These are phyloP conservation scores for Pissodes strobi DNA, from an alignment of 1,140 invertebrate genomes.

Conservation along the genomic window DNA sequence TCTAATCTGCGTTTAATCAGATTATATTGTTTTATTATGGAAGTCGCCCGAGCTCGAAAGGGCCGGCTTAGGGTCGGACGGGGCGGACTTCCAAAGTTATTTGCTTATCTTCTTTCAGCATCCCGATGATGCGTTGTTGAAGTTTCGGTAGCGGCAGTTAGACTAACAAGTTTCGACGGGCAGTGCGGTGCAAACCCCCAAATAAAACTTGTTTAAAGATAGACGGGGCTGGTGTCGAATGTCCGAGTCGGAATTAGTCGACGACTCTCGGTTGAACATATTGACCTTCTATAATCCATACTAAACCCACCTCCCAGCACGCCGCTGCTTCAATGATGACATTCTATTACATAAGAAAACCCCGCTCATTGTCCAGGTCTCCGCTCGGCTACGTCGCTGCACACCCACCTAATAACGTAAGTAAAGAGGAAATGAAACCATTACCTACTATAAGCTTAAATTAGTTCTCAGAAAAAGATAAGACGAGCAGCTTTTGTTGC, in stretches of 20 bases:
- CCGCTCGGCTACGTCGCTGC: neutral
- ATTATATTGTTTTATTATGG: conserved; percentile 36
- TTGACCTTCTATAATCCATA: too few species aligned
- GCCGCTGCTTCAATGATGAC: too few species aligned
- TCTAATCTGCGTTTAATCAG: conserved; percentile 34
- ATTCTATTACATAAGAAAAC: too few species aligned
- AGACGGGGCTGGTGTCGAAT: too few species aligned
- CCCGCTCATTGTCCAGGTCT: too few species aligned
- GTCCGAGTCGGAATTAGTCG: too few species aligned
- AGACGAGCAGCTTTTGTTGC: neutral
- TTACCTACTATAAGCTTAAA: conserved; percentile 2
- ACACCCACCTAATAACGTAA: neutral
- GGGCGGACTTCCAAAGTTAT: conserved; percentile 30
- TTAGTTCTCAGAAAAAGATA: conserved; percentile 2
- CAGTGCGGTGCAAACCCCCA: too few species aligned
- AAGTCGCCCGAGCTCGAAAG: conserved; percentile 22
- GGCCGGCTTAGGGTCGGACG: conserved; percentile 12
- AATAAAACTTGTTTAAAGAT: too few species aligned
- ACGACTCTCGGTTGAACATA: too few species aligned
- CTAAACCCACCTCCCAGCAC: too few species aligned
- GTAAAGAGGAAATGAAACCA: neutral
- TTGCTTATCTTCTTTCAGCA: conserved; percentile 33
- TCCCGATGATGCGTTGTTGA: conserved; percentile 1
- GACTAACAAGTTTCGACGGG: too few species aligned
- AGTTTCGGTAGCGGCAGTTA: neutral